Conservation (phyloP, 1,140 invertebrate species). For the Adelges cooleyi region DNA sequence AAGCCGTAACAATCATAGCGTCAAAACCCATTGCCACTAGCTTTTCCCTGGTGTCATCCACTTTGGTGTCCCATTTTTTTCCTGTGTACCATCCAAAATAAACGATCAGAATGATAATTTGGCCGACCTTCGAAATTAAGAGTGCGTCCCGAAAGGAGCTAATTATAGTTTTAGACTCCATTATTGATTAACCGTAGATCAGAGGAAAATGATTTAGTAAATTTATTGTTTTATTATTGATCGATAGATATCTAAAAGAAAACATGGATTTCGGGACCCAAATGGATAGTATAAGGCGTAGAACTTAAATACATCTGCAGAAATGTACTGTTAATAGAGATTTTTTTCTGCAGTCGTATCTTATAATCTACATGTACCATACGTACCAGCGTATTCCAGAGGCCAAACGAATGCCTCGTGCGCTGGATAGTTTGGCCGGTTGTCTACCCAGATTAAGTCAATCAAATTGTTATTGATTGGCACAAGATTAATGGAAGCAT, state of each 20-base stretch:
- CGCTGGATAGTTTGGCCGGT: constrained; percentile 29
- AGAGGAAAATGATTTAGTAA: too few species aligned
- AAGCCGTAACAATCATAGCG: constrained; percentile 69
- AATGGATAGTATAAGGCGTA: too few species aligned
- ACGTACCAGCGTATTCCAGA: constrained; percentile 31
- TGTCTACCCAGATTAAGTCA: constrained; percentile 56
- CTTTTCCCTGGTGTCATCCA: constrained; percentile 52
- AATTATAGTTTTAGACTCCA: too few species aligned
- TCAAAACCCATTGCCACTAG: constrained; percentile 54
- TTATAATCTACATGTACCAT: background rate
- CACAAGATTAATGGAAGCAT: constrained; percentile 42
- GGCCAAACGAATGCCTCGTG: constrained; percentile 31
- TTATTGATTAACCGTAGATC: too few species aligned
- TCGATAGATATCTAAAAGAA: too few species aligned
- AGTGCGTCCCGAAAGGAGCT: too few species aligned
- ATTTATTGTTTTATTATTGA: too few species aligned
- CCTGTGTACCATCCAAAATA: constrained; percentile 40
- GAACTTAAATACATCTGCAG: too few species aligned
- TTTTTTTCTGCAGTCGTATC: too few species aligned
- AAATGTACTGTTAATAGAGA: too few species aligned
- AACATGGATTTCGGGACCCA: too few species aligned
- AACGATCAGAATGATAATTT: background rate
- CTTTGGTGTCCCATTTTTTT: constrained; percentile 58
- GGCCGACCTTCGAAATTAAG: too few species aligned
- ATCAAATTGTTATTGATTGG: constrained; percentile 66